These are phyloP conservation scores for Apodemia zela DNA, from an alignment of 2,888 invertebrate species.

Conservation along the genomic window DNA sequence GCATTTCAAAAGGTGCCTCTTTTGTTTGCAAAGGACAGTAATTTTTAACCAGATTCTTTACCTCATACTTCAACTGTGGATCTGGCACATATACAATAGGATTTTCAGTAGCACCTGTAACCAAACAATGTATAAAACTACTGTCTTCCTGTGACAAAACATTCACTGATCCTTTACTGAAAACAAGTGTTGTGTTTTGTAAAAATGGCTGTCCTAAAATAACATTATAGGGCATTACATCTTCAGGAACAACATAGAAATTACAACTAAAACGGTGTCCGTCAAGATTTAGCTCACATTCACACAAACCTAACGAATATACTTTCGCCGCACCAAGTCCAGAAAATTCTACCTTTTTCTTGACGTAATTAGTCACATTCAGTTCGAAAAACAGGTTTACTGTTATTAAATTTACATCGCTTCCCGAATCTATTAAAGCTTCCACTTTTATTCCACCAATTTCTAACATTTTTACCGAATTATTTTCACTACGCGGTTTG, in stretches of 20 bases:
- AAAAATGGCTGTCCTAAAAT: slow-evolving; percentile 26
- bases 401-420: slow-evolving; percentile 24
- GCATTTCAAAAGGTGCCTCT: slow-evolving; percentile 32
- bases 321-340: slow-evolving; percentile 9
- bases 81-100: slow-evolving; percentile 12
- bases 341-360: slow-evolving; percentile 19
- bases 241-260: slow-evolving; percentile 24
- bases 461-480: slow-evolving; percentile 23
- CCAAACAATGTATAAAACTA: slow-evolving; percentile 15
- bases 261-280: slow-evolving; percentile 8
- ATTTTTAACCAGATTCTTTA: background rate
- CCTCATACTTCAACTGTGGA: slow-evolving; percentile 2
- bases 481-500: background rate
- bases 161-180: slow-evolving; percentile 18
- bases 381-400: slow-evolving; percentile 15
- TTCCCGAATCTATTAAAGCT: slow-evolving; percentile 24
- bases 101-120: slow-evolving; percentile 14
- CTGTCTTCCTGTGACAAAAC: slow-evolving; percentile 2
- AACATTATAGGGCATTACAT: slow-evolving; percentile 23
- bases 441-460: slow-evolving; percentile 18
- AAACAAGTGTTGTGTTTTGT: slow-evolving; percentile 12
- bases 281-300: no score
- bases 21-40: slow-evolving; percentile 17
- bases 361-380: slow-evolving; percentile 13
- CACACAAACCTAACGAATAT: no score